A percentile compares a stretch with the other conserved stretches of the same genome.
Conservation (phyloP, 2,113 vertebrate genomes). For the Alexandromys fortis region DNA sequence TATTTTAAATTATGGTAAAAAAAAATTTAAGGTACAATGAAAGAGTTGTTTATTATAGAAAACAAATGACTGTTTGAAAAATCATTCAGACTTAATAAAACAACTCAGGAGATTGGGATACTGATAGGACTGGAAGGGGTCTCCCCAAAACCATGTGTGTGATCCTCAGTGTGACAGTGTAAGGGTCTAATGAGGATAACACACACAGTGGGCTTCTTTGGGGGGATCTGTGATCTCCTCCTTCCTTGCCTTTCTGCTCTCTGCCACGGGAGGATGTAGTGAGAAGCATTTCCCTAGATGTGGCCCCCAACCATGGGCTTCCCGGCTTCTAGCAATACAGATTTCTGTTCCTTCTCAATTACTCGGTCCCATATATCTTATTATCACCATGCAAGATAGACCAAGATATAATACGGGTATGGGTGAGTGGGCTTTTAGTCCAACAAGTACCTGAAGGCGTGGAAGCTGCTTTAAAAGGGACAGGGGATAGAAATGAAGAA, state of each 20-base stretch:
- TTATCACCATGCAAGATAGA: not conserved
- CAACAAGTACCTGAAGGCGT: not conserved
- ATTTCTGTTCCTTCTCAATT: not conserved
- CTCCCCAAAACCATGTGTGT: not conserved
- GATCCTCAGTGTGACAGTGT: not conserved
- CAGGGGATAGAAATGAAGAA: not conserved
- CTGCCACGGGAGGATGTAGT: not conserved
- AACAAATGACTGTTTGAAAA: not conserved
- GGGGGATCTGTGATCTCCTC: not conserved
- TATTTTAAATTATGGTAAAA: conserved; percentile 14
- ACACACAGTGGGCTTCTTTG: not conserved
- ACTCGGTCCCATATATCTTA: not conserved
- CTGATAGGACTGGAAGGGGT: not conserved
- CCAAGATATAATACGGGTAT: not conserved
- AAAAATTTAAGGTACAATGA: not conserved
- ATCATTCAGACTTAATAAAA: not conserved
- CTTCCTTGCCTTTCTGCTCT: not conserved
- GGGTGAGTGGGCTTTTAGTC: not conserved
- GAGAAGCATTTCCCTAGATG: no score
- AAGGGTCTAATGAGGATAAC: no score
- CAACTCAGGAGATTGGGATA: not conserved
- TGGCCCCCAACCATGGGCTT: not conserved
- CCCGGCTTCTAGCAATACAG: not conserved
- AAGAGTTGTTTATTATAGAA: conserved; percentile 14
- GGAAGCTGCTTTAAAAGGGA: not conserved